Evolutionary conservation across 2,888 invertebrate species (phyloP), one percentile per base, ranked within the genome.

Genomic region (Hirtodrosophila alboralis): DNA sequence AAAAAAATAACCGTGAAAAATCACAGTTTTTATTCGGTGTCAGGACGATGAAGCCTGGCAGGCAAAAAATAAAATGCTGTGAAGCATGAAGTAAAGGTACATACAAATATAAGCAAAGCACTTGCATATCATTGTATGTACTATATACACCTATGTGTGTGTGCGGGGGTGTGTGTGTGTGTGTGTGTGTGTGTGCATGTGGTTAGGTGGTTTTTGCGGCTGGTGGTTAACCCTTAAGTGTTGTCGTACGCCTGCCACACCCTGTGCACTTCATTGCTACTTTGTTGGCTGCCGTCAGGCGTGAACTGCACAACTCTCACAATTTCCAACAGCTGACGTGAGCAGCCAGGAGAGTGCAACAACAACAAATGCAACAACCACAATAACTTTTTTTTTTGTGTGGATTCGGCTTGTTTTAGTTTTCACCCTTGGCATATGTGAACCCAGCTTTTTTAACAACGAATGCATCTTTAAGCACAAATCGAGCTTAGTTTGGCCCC

Each of bases 181-280:
- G 34, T 38, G 16, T 48, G 23, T 44, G 33, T 33, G 14, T 5
- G 13, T 26, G 34, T 40, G 28, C 38, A 26, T 41, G 38, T 30
- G 57, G 61, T 12, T 43, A 21, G 41, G 68, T 67, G 61, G 54
- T 56, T 66, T 38, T 41, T 58, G 74, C 13, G 80, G 84, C 53
- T 62, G 57, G 38, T 52, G 79, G 84, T 79, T 84, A 81, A 78
- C 79, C 79, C 49, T 65, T 72, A 79, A 79, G 79, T 81, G 79
- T 81, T 77, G 79, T 78, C 57, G 66, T 59, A 63, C 47, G 36
- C 49, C 61, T 37, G 41, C 36, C 47, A 33, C 36, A 34, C 41
- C 27, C 45, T 49, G 63, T 43, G 21, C 70, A 38, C 58, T 48
- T 67, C 62, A 63, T 52, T 69, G 67, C 68, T 70, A 69, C 58